These are phyloP conservation scores for Palythoa caribaeorum DNA, from an alignment of 92 coral and sea anemone genomes.

Conservation along the genomic window DNA sequence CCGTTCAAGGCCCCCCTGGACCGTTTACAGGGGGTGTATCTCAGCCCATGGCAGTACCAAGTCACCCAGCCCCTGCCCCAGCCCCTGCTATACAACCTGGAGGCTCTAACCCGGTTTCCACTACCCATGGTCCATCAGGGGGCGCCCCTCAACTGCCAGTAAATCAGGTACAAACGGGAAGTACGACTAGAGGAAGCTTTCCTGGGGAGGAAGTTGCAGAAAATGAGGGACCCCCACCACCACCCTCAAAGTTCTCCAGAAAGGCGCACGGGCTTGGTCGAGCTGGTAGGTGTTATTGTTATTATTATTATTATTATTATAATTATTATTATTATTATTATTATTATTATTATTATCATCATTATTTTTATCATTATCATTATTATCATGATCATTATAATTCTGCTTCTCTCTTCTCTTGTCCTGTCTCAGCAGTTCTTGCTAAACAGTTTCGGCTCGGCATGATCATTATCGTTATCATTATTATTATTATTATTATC, in stretches of 20 bases:
- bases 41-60: slow-evolving; percentile 32
- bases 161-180: background rate
- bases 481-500: no score
- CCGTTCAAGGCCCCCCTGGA: background rate
- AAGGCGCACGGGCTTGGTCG: slow-evolving; percentile 81
- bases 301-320: background rate
- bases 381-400: no score
- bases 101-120: background rate
- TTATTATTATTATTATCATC: background rate
- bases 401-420: no score
- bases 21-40: slow-evolving; percentile 24
- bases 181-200: background rate
- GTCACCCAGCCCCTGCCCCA: background rate
- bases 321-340: background rate
- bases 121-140: background rate
- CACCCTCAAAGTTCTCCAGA: slow-evolving; percentile 87
- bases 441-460: no score
- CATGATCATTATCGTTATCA: no score
- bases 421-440: no score
- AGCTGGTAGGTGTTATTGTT: slow-evolving; percentile 58
- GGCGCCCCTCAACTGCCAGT: slow-evolving; percentile 17
- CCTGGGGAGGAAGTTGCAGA: slow-evolving; percentile 48
- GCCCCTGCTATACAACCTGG: background rate
- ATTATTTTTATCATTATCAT: background rate
- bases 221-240: slow-evolving; percentile 70